phyloP scores from a whole-genome alignment of 64 coral and sea anemone species.

The Montipora efflorescens region DNA sequence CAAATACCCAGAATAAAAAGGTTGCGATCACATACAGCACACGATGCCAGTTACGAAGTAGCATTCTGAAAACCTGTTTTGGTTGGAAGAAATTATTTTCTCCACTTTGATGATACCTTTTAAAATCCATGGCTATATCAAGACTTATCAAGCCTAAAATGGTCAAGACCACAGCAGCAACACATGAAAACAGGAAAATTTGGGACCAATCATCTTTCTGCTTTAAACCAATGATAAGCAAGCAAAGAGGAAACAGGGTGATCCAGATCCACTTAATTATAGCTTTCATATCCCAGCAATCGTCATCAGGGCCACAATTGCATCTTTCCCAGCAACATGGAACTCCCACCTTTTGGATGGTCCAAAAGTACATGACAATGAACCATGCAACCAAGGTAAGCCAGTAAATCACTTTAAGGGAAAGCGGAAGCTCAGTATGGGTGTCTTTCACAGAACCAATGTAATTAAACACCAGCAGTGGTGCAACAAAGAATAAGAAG shows the following conservation, averaged over 20 bases:
- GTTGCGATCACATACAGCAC: slow-evolving; percentile 61
- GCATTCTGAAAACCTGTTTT: background rate
- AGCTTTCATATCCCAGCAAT: background rate
- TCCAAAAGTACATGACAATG: slow-evolving; percentile 73
- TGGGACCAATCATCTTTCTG: slow-evolving; percentile 77
- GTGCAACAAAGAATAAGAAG: slow-evolving; percentile 92
- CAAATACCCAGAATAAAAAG: slow-evolving; percentile 94
- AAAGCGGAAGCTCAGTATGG: slow-evolving; percentile 45
- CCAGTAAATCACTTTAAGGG: slow-evolving; percentile 84
- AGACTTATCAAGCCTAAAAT: slow-evolving; percentile 80
- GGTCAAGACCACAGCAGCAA: slow-evolving; percentile 70
- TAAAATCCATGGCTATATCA: slow-evolving; percentile 43
- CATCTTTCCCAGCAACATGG: slow-evolving; percentile 3
- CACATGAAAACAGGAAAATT: slow-evolving; percentile 91
- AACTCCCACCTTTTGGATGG: slow-evolving; percentile 75
- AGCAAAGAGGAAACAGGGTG: slow-evolving; percentile 79
- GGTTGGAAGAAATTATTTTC: slow-evolving; percentile 38
- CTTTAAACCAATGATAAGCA: slow-evolving; percentile 66
- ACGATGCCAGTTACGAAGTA: slow-evolving; percentile 63
- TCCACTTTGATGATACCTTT: background rate
- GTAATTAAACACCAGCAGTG: slow-evolving; percentile 84
- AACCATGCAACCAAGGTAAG: slow-evolving; percentile 71
- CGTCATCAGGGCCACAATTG: background rate
- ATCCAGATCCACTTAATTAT: slow-evolving; percentile 77
- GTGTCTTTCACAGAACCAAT: slow-evolving; percentile 83